These are phyloP conservation scores for Neopipo cinnamomea DNA, from an alignment of 2,113 vertebrate genomes.

Conservation along the genomic window DNA sequence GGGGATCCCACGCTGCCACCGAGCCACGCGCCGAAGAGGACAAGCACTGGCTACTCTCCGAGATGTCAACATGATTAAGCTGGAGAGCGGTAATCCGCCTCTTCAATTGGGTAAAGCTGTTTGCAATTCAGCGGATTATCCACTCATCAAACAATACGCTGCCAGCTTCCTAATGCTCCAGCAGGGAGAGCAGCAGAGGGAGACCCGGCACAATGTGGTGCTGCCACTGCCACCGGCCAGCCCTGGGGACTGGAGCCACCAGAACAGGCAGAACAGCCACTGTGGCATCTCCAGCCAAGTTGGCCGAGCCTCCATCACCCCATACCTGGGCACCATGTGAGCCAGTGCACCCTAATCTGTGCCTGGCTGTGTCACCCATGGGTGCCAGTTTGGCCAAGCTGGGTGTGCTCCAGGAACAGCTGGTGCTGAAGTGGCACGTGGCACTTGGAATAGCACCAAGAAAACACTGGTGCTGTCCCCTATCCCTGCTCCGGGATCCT, in stretches of 20 bases:
- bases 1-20: not conserved
- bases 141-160: conserved; percentile 56
- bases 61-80: conserved; percentile 63
- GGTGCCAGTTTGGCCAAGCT: not conserved
- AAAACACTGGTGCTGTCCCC: not conserved
- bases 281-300: not conserved
- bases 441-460: not conserved
- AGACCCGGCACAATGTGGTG: not conserved
- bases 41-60: conserved; percentile 44
- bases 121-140: conserved; percentile 70
- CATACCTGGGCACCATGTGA: accelerated
- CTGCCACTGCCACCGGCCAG: not conserved
- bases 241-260: not conserved
- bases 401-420: not conserved
- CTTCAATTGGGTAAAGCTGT: conserved; percentile 69
- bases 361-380: accelerated
- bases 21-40: not conserved
- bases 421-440: not conserved
- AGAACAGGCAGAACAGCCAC: not conserved
- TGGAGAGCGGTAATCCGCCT: conserved; percentile 59
- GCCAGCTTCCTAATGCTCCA: conserved; percentile 53
- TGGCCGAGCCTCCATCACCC: not conserved
- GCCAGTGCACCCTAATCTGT: accelerated
- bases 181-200: not conserved
- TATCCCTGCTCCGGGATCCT: not conserved